These are phyloP conservation scores for Drosophila cracens DNA, from an alignment of 2,888 invertebrate genomes.

Conservation along the genomic window DNA sequence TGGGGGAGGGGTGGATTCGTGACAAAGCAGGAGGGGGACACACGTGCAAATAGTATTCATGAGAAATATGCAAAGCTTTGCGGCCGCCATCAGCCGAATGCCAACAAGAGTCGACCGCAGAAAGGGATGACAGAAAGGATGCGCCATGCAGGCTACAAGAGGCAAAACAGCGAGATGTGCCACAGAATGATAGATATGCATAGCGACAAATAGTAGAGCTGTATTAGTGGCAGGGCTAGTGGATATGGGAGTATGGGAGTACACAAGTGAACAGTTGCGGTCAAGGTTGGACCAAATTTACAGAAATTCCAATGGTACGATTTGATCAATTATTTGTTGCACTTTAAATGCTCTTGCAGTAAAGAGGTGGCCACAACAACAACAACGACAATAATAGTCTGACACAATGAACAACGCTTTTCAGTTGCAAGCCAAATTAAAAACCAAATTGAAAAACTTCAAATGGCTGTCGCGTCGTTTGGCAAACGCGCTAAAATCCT, in stretches of 20 bases:
- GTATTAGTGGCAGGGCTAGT: conserved; percentile 1
- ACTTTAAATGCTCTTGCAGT: conserved; percentile 56
- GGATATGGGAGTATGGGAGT: not conserved
- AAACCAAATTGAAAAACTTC: conserved; percentile 55
- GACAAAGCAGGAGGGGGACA: not conserved
- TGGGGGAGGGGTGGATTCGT: not conserved
- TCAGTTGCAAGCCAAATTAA: conserved; percentile 36
- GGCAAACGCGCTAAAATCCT: conserved; percentile 37
- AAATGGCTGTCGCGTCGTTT: conserved; percentile 48
- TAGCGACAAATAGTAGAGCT: conserved; percentile 40
- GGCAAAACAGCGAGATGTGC: not conserved
- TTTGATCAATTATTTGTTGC: conserved; percentile 51
- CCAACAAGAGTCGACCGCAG: conserved; percentile 36
- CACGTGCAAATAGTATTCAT: conserved; percentile 69
- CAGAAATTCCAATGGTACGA: conserved; percentile 41
- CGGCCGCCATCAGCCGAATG: conserved; percentile 46
- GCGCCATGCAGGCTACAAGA: conserved; percentile 26
- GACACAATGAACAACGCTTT: conserved; percentile 15
- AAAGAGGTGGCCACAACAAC: not conserved
- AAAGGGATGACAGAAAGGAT: conserved; percentile 52
- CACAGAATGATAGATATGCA: conserved; percentile 14
- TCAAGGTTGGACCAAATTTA: conserved; percentile 4
- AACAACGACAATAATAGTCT: not conserved
- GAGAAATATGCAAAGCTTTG: conserved; percentile 69
- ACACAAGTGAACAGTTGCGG: not conserved